These are phyloP conservation scores for Amyelois transitella DNA, from an alignment of 1,140 invertebrate genomes.

Conservation along the genomic window DNA sequence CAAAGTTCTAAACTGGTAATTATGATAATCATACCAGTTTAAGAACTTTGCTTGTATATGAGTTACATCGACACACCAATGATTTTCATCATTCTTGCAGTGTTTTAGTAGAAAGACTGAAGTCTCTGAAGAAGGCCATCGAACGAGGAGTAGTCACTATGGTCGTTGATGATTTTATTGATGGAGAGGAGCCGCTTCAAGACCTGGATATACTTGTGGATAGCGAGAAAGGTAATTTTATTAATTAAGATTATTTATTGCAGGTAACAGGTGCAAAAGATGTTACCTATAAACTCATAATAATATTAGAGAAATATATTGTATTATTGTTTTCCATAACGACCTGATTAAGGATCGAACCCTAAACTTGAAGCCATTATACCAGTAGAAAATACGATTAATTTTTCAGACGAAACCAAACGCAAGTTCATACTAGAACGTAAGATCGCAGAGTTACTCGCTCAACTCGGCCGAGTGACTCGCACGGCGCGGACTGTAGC, in stretches of 20 bases:
- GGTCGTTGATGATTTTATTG: constrained; percentile 53
- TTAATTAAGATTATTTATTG: neutral
- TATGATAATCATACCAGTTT: no score
- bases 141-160: constrained; percentile 46
- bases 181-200: constrained; percentile 31
- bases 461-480: constrained; percentile 88
- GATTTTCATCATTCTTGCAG: constrained; percentile 14
- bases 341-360: no score
- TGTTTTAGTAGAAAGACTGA: constrained; percentile 38
- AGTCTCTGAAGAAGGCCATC: constrained; percentile 40
- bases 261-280: no score
- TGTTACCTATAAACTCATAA: no score
- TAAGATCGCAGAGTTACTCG: constrained; percentile 88
- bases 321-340: no score
- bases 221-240: constrained; percentile 33
- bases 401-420: constrained; percentile 80
- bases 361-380: no score
- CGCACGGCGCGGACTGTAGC: constrained; percentile 96
- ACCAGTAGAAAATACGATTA: neutral
- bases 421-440: constrained; percentile 93
- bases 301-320: no score
- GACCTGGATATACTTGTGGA: constrained; percentile 44
- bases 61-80: no score
- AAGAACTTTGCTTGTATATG: no score
- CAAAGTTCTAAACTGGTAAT: no score